phyloP scores from a whole-genome alignment of 2,888 invertebrate species.

The Smittia sp. region DNA sequence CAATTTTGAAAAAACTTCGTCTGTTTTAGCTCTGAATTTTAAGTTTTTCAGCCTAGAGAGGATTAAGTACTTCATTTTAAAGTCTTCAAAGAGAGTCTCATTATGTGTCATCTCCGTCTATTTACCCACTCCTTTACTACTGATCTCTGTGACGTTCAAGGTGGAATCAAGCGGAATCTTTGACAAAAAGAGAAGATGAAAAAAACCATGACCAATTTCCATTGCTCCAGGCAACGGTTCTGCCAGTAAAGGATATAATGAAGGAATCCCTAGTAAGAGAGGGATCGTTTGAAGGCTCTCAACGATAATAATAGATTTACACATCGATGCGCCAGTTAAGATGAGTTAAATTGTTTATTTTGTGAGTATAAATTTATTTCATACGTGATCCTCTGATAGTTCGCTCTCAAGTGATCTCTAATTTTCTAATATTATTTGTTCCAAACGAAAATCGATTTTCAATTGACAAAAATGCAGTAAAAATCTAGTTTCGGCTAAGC shows the following conservation, averaged over 20 bases:
- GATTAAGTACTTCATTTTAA: constrained; percentile 29
- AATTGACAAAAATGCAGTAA: constrained; percentile 5
- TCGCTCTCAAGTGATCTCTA: background rate
- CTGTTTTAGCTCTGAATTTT: no score
- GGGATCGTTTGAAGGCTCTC: constrained; percentile 18
- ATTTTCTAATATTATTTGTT: no score
- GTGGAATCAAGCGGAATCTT: no score
- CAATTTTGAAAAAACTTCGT: no score
- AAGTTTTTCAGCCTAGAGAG: no score
- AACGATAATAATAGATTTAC: background rate
- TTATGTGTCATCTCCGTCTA: background rate
- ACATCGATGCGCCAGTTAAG: constrained; percentile 23
- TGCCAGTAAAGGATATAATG: constrained; percentile 11
- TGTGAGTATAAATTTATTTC: background rate
- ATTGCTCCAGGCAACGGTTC: constrained; percentile 8
- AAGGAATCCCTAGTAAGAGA: background rate
- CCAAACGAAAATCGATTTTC: no score
- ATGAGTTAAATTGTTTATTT: background rate
- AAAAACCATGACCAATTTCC: background rate
- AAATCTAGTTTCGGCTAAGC: background rate
- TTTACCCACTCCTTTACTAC: constrained; percentile 23
- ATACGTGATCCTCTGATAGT: background rate
- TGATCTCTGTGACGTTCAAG: background rate
- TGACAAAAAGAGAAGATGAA: background rate
- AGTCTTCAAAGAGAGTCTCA: constrained; percentile 34